phyloP scores from a whole-genome alignment of 2,113 vertebrate genomes.

The Solea senegalensis region DNA sequence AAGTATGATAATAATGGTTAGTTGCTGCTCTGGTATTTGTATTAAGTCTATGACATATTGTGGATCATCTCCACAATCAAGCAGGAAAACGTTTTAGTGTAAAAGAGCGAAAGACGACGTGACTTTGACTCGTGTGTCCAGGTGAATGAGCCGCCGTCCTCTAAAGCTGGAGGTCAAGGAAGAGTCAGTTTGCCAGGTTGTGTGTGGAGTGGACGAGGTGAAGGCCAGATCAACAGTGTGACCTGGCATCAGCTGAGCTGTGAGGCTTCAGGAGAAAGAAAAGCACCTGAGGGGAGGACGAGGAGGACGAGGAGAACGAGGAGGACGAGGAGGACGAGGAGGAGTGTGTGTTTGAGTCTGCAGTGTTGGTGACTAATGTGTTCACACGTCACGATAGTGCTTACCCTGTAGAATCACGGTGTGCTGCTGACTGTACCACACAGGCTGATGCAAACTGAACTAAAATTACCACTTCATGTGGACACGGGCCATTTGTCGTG shows the following conservation, averaged over 20 bases:
- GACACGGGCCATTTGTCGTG: slow-evolving; percentile 80
- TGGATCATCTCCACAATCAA: no score
- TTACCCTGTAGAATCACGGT: slow-evolving; percentile 56
- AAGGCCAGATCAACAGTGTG: slow-evolving; percentile 47
- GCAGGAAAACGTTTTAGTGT: no score
- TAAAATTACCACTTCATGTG: slow-evolving; percentile 76
- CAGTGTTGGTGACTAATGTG: slow-evolving; percentile 55
- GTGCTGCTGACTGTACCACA: slow-evolving; percentile 69
- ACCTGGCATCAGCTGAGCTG: slow-evolving; percentile 70
- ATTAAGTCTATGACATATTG: no score
- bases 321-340: neutral
- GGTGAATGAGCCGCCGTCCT: slow-evolving; percentile 68
- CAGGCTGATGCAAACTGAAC: slow-evolving; percentile 71
- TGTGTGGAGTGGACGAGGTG: slow-evolving; percentile 63
- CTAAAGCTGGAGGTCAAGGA: slow-evolving; percentile 77
- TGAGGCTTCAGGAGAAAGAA: slow-evolving; percentile 33
- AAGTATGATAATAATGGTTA: no score
- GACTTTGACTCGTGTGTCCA: slow-evolving; percentile 7
- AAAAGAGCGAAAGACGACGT: neutral
- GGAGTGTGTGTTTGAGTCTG: slow-evolving; percentile 14
- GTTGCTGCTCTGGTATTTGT: no score
- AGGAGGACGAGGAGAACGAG: neutral
- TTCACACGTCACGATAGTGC: slow-evolving; percentile 52
- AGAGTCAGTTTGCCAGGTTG: slow-evolving; percentile 75
- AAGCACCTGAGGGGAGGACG: slow-evolving; percentile 49